Conservation (phyloP, 2,888 invertebrate genomes). For the Perizoma flavofasciatum region DNA sequence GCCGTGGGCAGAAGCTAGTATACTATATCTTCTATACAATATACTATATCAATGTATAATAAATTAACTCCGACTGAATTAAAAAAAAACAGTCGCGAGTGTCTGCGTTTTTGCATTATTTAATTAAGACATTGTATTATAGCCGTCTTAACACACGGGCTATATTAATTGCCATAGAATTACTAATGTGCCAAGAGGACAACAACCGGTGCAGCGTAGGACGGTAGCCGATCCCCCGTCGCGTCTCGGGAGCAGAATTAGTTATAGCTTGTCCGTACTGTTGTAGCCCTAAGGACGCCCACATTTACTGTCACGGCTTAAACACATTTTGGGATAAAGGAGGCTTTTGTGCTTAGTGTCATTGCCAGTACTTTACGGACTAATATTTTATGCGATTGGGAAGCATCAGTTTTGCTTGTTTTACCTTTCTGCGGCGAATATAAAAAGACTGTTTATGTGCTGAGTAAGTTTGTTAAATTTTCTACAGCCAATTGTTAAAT, state of each 20-base stretch:
- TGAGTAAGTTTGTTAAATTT: too few species aligned
- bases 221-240: conserved; percentile 41
- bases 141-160: too few species aligned
- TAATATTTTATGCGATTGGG: conserved; percentile 25
- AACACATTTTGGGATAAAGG: conserved; percentile 31
- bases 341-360: conserved; percentile 18
- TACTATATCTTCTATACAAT: too few species aligned
- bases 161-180: too few species aligned
- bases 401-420: conserved; percentile 10
- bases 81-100: too few species aligned
- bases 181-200: conserved; percentile 3
- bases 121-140: too few species aligned
- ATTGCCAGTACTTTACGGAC: conserved; percentile 20
- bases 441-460: too few species aligned
- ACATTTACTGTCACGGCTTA: conserved; percentile 39
- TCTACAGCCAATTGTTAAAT: too few species aligned
- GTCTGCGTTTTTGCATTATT: too few species aligned
- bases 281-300: conserved; percentile 41
- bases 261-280: conserved; percentile 36
- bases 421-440: background rate
- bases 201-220: conserved; percentile 38
- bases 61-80: too few species aligned
- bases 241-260: conserved; percentile 41
- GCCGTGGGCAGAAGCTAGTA: too few species aligned
- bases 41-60: too few species aligned